These are phyloP conservation scores for Chionoecetes opilio DNA, from an alignment of 1,140 invertebrate genomes.

Conservation along the genomic window DNA sequence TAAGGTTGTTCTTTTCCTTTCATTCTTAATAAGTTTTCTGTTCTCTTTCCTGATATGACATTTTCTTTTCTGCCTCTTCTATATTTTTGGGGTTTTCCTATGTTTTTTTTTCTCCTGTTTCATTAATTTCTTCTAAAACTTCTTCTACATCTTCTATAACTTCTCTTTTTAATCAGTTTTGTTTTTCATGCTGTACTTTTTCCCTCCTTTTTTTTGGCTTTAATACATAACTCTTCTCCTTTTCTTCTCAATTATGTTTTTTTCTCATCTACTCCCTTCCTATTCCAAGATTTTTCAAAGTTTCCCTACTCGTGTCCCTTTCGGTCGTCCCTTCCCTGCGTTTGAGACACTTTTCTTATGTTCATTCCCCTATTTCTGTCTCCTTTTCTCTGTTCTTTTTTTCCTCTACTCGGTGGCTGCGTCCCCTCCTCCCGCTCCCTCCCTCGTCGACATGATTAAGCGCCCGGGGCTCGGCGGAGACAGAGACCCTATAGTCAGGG, in stretches of 20 bases:
- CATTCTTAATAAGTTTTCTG: too few relatives aligned
- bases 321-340: neutral
- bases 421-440: neutral
- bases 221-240: neutral
- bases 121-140: neutral
- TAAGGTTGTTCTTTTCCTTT: neutral
- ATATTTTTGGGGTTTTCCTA: neutral
- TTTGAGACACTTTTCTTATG: neutral
- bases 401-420: neutral
- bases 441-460: slow-evolving; percentile 56
- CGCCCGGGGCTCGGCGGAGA: slow-evolving; percentile 51
- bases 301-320: too few relatives aligned
- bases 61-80: neutral
- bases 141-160: neutral
- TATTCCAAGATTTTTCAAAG: too few relatives aligned
- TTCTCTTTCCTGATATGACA: too few relatives aligned
- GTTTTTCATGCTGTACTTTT: too few relatives aligned
- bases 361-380: neutral
- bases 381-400: neutral
- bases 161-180: neutral
- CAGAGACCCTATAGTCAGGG: slow-evolving; percentile 8
- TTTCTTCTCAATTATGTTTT: too few relatives aligned
- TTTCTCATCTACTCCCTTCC: neutral
- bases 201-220: too few relatives aligned
- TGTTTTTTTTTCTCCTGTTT: neutral